Evolutionary conservation across 2,797 vertebrate genomes (phyloP).

Genomic region (Falco columbarius): DNA sequence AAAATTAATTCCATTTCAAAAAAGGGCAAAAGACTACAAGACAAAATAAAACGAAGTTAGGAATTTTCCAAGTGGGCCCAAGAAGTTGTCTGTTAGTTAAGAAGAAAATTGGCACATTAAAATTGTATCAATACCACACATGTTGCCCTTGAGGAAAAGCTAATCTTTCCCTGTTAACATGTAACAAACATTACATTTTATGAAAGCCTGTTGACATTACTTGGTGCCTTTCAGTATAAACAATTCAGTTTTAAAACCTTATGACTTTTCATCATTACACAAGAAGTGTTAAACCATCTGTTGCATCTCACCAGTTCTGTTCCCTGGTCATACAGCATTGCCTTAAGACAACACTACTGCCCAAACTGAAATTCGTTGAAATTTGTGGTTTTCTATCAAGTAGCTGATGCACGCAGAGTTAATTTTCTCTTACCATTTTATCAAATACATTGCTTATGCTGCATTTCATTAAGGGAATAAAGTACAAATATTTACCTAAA

Average conservation of each 20-base stretch:
- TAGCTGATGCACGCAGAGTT: background rate
- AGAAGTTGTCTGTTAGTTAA: background rate
- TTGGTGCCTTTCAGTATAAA: background rate
- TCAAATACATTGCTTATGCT: background rate
- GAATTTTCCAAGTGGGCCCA: background rate
- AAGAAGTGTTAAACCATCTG: background rate
- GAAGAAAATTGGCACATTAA: background rate
- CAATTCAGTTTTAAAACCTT: background rate
- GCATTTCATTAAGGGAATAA: background rate
- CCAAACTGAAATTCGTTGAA: background rate
- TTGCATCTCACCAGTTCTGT: background rate
- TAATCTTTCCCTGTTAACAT: background rate
- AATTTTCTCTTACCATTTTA: background rate
- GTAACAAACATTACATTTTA: background rate
- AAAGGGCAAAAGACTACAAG: background rate
- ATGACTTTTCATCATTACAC: background rate
- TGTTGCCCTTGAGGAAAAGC: background rate
- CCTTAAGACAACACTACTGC: background rate
- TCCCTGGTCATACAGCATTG: fast-evolving
- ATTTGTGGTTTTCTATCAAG: background rate
- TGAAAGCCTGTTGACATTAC: background rate
- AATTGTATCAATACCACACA: background rate
- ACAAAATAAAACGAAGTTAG: background rate
- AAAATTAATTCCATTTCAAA: background rate
- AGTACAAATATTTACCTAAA: background rate